Base-by-base conservation (phyloP, 2,113 vertebrate species). In the Lepus europaeus region DNA sequence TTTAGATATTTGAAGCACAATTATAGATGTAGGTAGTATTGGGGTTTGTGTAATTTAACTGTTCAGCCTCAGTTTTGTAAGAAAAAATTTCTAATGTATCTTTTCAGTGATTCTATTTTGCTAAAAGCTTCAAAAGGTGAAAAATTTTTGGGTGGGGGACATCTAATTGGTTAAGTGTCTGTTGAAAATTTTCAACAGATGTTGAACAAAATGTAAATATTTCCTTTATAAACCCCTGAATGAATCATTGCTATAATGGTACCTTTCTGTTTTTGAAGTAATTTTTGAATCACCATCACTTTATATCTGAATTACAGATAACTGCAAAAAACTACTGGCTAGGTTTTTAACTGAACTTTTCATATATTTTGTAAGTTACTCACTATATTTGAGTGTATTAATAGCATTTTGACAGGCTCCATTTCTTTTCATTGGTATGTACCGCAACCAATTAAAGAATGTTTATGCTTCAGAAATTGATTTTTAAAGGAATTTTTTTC, bases 1-100 rank as follows among this genome's bases (percentile, higher is more conserved):
- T 85, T 59, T n/a, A 92, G 68, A 68, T 68, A 68, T 45, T 76
- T 68, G 77, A 53, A 89, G 87, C 27, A 73, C 69, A 63, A 39
- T 63, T 82, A 29, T 0, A 73, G n/a, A 25, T 4, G 63, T 63
- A 13, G n/a, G 6, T 81, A 39, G 22, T 73, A 8, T 74, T 82
- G 56, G n/a, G 6, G 49, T 16, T 53, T 77, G 33, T 11, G 22
- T 49, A 4, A 17, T 80, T 83, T 64, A 63, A 82, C 64, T 82
- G 25, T 64, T 74, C 17, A 84, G 45, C 22, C 59, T 91, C 11
- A 6, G 39, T 29, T 74, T 53, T 68, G 45, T 77, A 76, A 19
- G n/a, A 59, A 39, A 56, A 66, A 33, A 66, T 53, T 39, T 73
- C 22, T 76, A 59, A 20, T 45, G 45, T 45, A 45, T 91, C 27